These are phyloP conservation scores for Dinomys branickii DNA, from an alignment of 2,113 vertebrate genomes.

Conservation along the genomic window DNA sequence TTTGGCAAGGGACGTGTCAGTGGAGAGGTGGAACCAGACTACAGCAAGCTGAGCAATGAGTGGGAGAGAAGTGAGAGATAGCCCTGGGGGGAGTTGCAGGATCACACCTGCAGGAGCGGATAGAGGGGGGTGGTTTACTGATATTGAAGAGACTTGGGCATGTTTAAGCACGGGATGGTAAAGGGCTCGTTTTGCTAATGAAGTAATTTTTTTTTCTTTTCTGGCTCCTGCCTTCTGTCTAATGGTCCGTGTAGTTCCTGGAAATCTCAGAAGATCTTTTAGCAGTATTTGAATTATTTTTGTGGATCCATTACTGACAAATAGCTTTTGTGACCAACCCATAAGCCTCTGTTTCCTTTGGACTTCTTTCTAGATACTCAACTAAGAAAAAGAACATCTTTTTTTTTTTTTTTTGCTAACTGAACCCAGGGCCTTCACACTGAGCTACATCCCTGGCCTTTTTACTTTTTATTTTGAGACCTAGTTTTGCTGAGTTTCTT, in stretches of 20 bases:
- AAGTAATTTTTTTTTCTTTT: neutral
- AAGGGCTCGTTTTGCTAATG: neutral
- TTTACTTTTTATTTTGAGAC: neutral
- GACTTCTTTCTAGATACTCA: neutral
- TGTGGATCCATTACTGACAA: neutral
- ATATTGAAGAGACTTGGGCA: neutral
- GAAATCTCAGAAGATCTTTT: conserved; percentile 45
- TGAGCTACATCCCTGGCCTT: neutral
- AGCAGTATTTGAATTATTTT: conserved; percentile 4
- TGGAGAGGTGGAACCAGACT: neutral
- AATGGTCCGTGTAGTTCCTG: conserved; percentile 30
- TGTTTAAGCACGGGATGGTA: neutral
- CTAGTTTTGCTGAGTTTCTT: too few relatives aligned
- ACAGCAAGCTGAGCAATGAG: neutral
- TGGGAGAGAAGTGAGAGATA: neutral
- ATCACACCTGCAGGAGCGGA: neutral
- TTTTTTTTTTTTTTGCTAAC: neutral
- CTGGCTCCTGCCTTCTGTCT: neutral
- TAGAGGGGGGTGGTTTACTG: neutral
- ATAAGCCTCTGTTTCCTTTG: neutral
- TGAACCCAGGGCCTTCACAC: neutral
- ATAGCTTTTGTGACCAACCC: neutral
- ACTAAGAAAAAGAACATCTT: neutral
- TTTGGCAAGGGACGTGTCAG: neutral
- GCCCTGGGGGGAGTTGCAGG: neutral